Evolutionary conservation across 1,140 invertebrate species (phyloP), one percentile per base, ranked within the genome.

Genomic region (Cherax quadricarinatus): DNA sequence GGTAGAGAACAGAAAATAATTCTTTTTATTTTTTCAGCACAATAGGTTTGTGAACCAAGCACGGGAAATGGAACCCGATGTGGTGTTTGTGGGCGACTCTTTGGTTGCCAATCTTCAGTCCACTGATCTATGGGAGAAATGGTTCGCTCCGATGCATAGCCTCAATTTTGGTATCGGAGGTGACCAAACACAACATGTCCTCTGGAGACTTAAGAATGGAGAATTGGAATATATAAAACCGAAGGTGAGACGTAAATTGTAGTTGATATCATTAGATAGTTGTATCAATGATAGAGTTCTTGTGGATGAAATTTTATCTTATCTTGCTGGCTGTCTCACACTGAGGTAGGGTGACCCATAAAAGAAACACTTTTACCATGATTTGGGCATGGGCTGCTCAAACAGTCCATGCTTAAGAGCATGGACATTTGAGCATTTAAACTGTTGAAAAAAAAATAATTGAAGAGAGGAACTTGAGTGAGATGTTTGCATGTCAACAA

Each of bases 51-150:
- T 98, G 66, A 96, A 96, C 62, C 97, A 98, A 95, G 97, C 97
- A 14, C 96, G 97, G 94, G 97, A 97, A 94, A 97, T 97, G 95
- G 98, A 98, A 95, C 97, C 97, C 62, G 98, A 98, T 94, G 97
- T 99, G n/a, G 96, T 98, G 87, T 98, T 98, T 94, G 96, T 98
- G 79, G 98, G 98, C 10, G 98, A 98, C 95, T 98, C 97, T 78
- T 96, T 98, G 84, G 96, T 98, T 90, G 96, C 97, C 95, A 96
- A 97, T 60, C 95, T 98, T 93, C 96, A 96, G 94, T 97, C 97
- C 94, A 97, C 97, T 60, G 97, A 97, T 95, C 96, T 98, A 30
- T 98, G 98, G 98, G 97, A 97, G 94, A 96, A 97, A 94, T 96
- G 97, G 95, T 98, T 98, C 96, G 97, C 97, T 48, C 97, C 97